Evolutionary conservation across 2,888 invertebrate species (phyloP).

Genomic region (Drosophila colorata): DNA sequence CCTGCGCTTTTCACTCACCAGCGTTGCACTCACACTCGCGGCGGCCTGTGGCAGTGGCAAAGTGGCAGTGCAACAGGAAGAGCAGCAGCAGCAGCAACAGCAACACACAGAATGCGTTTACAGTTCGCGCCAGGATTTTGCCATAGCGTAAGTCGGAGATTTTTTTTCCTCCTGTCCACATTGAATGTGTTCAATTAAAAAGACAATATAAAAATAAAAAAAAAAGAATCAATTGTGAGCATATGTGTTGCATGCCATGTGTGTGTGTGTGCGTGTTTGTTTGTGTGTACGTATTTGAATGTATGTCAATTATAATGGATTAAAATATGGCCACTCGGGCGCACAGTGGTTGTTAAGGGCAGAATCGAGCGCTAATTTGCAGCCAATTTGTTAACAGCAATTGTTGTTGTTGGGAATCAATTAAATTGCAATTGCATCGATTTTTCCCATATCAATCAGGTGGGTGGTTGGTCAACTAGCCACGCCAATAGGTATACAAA

Average conservation of each 20-base stretch:
- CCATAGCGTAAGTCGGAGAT: slow-evolving; percentile 17
- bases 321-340: slow-evolving; percentile 19
- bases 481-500: slow-evolving; percentile 4
- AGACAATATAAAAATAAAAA: slow-evolving; percentile 2
- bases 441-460: slow-evolving; percentile 34
- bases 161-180: slow-evolving; percentile 10
- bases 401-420: slow-evolving; percentile 10
- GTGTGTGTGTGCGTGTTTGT: not conserved
- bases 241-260: not conserved
- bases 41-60: slow-evolving; percentile 20
- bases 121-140: slow-evolving; percentile 35
- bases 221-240: slow-evolving; percentile 10
- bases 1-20: slow-evolving; percentile 53
- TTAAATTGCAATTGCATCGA: slow-evolving; percentile 40
- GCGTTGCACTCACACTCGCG: slow-evolving; percentile 42
- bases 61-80: slow-evolving; percentile 48
- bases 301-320: slow-evolving; percentile 42
- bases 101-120: slow-evolving; percentile 20
- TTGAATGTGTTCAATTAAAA: slow-evolving; percentile 34
- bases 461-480: slow-evolving; percentile 16
- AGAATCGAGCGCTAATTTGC: not conserved
- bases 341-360: slow-evolving; percentile 2
- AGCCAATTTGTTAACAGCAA: not conserved
- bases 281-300: slow-evolving; percentile 15
- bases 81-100: slow-evolving; percentile 26